Evolutionary conservation across 2,888 invertebrate species (phyloP).

Genomic region (Pollenia griseotomentosa): DNA sequence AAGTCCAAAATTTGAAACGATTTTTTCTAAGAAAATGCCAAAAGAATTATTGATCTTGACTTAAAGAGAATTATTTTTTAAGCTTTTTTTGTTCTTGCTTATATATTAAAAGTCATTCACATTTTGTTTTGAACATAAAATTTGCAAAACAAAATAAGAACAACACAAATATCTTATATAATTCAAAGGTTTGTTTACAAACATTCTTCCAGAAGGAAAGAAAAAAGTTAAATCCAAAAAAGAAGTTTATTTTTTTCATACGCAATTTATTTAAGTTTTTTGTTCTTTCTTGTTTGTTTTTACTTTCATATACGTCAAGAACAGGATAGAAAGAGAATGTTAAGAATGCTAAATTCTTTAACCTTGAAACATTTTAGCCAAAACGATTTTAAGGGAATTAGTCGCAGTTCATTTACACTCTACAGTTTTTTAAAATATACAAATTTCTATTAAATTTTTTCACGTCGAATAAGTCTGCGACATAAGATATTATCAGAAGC

Average conservation of each 20-base stretch:
- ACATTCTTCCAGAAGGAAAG: neutral
- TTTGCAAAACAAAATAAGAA: constrained; percentile 1
- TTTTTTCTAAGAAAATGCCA: constrained; percentile 31
- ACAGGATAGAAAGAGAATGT: constrained; percentile 17
- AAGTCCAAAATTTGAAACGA: neutral
- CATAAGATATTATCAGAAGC: no score
- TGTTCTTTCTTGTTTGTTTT: constrained; percentile 17
- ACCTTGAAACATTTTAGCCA: constrained; percentile 23
- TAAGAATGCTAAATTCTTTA: constrained; percentile 14
- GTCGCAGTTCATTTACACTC: neutral
- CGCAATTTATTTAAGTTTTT: constrained; percentile 30
- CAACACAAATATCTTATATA: constrained; percentile 26
- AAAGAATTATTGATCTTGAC: neutral
- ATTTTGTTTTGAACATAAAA: constrained; percentile 32
- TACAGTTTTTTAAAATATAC: neutral
- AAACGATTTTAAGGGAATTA: neutral
- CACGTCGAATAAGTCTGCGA: no score
- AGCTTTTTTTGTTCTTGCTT: neutral
- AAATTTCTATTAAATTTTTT: neutral
- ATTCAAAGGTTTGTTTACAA: constrained; percentile 31
- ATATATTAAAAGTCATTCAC: constrained; percentile 59
- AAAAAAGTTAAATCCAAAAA: neutral
- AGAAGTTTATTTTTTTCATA: constrained; percentile 15
- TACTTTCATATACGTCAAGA: constrained; percentile 40
- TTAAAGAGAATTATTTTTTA: neutral